phyloP scores from a whole-genome alignment of 2,113 vertebrate genomes.

The Aldabrachelys gigantea region DNA sequence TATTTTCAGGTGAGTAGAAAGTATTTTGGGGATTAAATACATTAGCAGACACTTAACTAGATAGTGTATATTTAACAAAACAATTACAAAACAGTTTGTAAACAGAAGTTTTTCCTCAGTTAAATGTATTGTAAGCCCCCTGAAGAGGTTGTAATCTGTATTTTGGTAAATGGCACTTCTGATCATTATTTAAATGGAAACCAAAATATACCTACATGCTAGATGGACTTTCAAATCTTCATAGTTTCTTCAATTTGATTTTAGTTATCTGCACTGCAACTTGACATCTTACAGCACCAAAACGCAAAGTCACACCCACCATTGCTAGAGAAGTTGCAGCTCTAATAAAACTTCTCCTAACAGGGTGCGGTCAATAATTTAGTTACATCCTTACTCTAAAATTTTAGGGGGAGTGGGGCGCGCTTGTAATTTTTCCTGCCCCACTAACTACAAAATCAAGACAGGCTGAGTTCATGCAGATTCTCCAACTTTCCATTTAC shows the following conservation, averaged over 20 bases:
- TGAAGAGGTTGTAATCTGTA: background rate
- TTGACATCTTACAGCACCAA: background rate
- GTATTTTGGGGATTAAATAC: background rate
- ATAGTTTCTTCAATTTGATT: background rate
- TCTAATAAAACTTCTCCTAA: background rate
- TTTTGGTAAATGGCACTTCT: background rate
- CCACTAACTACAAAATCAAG: background rate
- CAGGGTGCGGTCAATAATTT: background rate
- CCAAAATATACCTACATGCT: background rate
- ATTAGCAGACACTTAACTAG: no score
- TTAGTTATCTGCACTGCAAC: background rate
- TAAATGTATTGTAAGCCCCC: background rate
- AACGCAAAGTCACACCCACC: background rate
- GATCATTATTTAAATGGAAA: background rate
- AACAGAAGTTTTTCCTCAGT: background rate
- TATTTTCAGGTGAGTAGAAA: background rate
- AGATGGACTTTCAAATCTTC: background rate
- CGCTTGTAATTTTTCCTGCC: background rate
- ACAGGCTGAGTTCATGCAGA: background rate
- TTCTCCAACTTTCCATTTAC: background rate
- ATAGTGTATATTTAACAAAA: background rate
- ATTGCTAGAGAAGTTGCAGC: background rate
- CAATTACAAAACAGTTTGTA: fast-evolving
- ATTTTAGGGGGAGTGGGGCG: background rate
- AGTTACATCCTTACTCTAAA: background rate